Percentiles rank a stretch among this genome's conserved stretches.
These are phyloP conservation scores for Hemithea aestivaria DNA, from an alignment of 2,888 invertebrate species.

Conservation along the genomic window DNA sequence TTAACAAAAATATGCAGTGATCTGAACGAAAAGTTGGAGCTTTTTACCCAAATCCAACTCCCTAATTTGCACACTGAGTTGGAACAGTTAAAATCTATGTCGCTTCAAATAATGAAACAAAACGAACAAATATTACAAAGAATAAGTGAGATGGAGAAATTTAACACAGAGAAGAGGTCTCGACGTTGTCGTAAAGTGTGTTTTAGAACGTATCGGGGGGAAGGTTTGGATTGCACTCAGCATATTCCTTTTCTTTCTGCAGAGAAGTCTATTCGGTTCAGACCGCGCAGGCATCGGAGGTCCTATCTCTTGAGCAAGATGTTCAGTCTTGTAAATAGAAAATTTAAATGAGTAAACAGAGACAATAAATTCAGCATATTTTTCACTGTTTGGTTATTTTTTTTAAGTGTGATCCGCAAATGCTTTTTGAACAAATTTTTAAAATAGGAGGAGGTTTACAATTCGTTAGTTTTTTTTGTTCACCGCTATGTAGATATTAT, in stretches of 20 bases:
- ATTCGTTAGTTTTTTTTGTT: too few species aligned
- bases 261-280: conserved; percentile 42
- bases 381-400: too few species aligned
- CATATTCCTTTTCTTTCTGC: conserved; percentile 26
- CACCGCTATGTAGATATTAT: too few species aligned
- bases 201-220: conserved; percentile 13
- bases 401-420: too few species aligned
- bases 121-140: conserved; percentile 51
- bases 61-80: conserved; percentile 57
- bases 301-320: conserved; percentile 47
- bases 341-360: conserved; percentile 28
- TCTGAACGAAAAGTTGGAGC: conserved; percentile 55
- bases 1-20: conserved; percentile 30
- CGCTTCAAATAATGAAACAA: conserved; percentile 50
- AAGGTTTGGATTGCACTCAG: conserved; percentile 27
- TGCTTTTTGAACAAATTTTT: too few species aligned
- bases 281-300: conserved; percentile 34
- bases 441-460: too few species aligned
- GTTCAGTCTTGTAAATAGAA: conserved; percentile 48
- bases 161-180: conserved; percentile 27
- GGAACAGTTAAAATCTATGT: conserved; percentile 42
- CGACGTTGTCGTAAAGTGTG: too few species aligned
- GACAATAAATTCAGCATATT: too few species aligned
- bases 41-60: conserved; percentile 60
- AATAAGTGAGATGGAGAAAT: conserved; percentile 40